phyloP scores from a whole-genome alignment of 1,140 invertebrate genomes.

The Holcopasites calliopsidis region DNA sequence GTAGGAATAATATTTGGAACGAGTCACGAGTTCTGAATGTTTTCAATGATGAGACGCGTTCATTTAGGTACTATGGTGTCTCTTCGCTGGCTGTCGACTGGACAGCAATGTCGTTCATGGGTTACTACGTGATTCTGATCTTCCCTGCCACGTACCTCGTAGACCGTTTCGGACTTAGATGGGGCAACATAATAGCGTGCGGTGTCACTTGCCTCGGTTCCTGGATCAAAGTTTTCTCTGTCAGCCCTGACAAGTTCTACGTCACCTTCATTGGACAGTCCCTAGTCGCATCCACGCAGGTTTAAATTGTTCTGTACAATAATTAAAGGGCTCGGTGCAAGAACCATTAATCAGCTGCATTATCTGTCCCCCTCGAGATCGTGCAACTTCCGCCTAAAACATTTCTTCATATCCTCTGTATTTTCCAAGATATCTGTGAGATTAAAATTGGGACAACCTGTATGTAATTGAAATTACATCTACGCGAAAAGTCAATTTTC shows the following conservation, averaged over 20 bases:
- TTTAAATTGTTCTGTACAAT: too few species aligned
- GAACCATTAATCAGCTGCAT: too few species aligned
- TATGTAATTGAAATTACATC: too few species aligned
- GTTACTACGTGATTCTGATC: conserved; percentile 85
- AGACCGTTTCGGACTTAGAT: conserved; percentile 76
- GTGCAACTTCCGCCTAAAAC: too few species aligned
- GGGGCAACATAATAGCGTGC: conserved; percentile 73
- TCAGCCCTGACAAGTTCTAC: conserved; percentile 82
- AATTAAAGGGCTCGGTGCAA: too few species aligned
- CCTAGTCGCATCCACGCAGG: conserved; percentile 83
- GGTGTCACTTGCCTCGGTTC: conserved; percentile 81
- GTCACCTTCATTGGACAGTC: conserved; percentile 86
- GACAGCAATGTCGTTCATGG: conserved; percentile 87
- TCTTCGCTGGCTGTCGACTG: conserved; percentile 82
- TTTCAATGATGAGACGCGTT: neutral
- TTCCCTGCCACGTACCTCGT: conserved; percentile 85
- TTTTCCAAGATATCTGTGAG: too few species aligned
- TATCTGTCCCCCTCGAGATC: too few species aligned
- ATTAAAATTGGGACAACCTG: too few species aligned
- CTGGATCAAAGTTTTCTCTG: conserved; percentile 86
- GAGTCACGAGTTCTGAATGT: too few species aligned
- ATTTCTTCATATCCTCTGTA: too few species aligned
- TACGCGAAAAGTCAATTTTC: too few species aligned
- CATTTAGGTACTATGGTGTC: conserved; percentile 80
- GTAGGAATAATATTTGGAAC: too few species aligned